phyloP scores from a whole-genome alignment of 2,113 vertebrate species.

The Salminus brasiliensis region DNA sequence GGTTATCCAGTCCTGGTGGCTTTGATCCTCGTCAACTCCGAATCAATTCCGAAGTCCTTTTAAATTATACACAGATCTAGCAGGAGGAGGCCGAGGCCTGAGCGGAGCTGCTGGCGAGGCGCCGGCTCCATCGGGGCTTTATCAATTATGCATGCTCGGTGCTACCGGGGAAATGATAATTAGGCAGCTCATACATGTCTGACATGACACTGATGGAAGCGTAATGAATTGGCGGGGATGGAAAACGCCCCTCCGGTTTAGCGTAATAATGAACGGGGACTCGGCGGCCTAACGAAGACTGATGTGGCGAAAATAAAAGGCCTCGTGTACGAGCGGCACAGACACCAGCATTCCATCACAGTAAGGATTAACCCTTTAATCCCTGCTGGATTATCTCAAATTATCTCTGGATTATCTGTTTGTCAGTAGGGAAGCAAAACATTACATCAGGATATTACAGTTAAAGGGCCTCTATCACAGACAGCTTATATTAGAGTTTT shows the following conservation, averaged over 20 bases:
- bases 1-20: background rate
- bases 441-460: no score
- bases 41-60: slow-evolving; percentile 20
- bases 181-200: background rate
- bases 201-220: background rate
- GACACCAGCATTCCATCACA: no score
- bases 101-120: background rate
- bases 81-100: background rate
- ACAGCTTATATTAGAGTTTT: no score
- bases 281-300: background rate
- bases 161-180: slow-evolving; percentile 16
- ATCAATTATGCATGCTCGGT: slow-evolving; percentile 30
- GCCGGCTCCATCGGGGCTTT: background rate
- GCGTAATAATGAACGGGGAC: background rate
- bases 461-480: no score
- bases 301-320: background rate
- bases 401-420: no score
- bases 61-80: slow-evolving; percentile 25
- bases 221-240: slow-evolving; percentile 26
- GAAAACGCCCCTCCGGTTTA: background rate
- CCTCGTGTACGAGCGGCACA: background rate
- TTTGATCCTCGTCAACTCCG: background rate
- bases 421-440: no score
- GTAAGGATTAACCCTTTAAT: background rate
- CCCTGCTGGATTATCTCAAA: background rate